These are phyloP conservation scores for Scleropages formosus DNA, from an alignment of 2,797 vertebrate genomes.

Conservation along the genomic window DNA sequence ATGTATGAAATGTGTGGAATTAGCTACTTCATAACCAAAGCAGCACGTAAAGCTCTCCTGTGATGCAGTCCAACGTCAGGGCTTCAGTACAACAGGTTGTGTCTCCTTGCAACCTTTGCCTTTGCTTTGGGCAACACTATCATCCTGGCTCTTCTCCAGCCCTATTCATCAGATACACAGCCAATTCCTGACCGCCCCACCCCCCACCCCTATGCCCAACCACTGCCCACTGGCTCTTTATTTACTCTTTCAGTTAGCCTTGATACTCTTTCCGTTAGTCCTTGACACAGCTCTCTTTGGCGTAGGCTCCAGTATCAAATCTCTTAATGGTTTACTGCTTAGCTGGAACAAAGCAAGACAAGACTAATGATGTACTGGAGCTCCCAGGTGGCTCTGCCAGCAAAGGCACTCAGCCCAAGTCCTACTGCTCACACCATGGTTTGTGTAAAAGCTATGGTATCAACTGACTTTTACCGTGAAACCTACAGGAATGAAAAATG, in stretches of 20 bases:
- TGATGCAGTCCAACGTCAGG: no score
- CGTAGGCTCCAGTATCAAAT: background rate
- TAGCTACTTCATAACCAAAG: no score
- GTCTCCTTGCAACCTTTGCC: background rate
- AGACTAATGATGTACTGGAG: background rate
- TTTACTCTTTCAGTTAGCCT: no score
- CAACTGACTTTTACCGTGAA: background rate
- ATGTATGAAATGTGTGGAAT: no score
- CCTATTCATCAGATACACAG: background rate
- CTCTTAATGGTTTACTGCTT: background rate
- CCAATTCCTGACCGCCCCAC: background rate
- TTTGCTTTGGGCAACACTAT: background rate
- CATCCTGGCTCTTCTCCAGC: background rate
- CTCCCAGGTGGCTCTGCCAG: background rate
- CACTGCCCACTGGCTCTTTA: no score
- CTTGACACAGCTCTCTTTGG: background rate
- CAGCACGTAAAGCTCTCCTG: no score
- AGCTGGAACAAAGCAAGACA: background rate
- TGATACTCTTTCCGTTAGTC: background rate
- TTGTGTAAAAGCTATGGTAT: background rate
- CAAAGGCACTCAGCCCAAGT: background rate
- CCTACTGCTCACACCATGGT: background rate
- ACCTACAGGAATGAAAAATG: background rate
- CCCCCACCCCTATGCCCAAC: conserved; percentile 14
- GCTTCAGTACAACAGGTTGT: no score